phyloP scores from a whole-genome alignment of 1,140 invertebrate species.

The silkworm (Bombyx mori) region DNA sequence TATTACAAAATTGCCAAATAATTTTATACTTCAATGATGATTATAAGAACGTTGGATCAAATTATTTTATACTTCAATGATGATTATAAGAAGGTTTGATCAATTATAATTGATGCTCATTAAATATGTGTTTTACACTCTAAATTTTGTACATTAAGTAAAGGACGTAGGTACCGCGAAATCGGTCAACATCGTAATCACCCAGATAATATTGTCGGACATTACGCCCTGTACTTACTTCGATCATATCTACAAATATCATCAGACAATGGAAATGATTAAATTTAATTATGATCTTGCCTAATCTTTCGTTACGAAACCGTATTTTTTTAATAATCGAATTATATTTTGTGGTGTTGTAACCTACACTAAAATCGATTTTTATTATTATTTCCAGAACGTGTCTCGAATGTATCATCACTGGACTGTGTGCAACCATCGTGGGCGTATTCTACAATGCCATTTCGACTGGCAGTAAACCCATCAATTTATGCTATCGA shows the following conservation, averaged over 20 bases:
- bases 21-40: no score
- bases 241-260: not conserved
- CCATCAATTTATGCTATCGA: constrained; percentile 52
- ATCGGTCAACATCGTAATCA: constrained; percentile 2
- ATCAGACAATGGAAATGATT: not conserved
- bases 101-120: no score
- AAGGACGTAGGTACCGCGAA: constrained; percentile 3
- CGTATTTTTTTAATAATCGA: not conserved
- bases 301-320: not conserved
- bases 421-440: constrained; percentile 5
- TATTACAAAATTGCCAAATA: no score
- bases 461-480: constrained; percentile 55
- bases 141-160: constrained; percentile 3
- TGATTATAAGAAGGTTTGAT: no score
- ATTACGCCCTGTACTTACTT: no score
- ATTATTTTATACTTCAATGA: no score
- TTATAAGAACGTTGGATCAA: no score
- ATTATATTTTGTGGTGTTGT: not conserved
- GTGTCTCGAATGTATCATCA: no score
- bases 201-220: no score
- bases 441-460: constrained; percentile 31
- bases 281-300: not conserved
- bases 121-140: no score
- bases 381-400: no score
- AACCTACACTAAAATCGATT: not conserved